Percentiles rank a stretch among this genome's conserved stretches.
phyloP scores from a whole-genome alignment of 2,888 invertebrate genomes.

The Andrena bucephala region DNA sequence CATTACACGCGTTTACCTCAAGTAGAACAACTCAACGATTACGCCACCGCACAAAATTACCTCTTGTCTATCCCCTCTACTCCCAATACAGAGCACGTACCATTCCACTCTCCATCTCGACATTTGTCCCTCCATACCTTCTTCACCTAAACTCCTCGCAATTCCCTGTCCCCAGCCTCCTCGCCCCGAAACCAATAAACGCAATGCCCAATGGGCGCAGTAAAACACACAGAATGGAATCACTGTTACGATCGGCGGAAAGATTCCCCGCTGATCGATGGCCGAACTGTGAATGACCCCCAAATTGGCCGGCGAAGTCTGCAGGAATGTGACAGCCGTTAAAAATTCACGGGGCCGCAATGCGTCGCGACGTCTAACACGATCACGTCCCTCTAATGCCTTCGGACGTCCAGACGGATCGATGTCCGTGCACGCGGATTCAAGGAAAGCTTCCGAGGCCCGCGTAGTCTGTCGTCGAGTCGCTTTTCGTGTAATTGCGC shows the following conservation, averaged over 20 bases:
- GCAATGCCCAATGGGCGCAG: too few relatives aligned
- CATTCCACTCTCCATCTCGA: background rate
- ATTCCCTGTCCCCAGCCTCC: background rate
- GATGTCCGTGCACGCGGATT: conserved; percentile 42
- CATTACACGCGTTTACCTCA: background rate
- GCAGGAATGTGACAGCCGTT: conserved; percentile 54
- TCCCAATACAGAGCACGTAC: background rate
- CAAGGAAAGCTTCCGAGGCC: conserved; percentile 6
- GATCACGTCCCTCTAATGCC: conserved; percentile 61
- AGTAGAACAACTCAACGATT: conserved; percentile 14
- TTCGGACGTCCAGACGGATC: conserved; percentile 55
- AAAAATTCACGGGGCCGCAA: conserved; percentile 66
- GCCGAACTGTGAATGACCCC: conserved; percentile 48
- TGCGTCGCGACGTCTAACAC: conserved; percentile 62
- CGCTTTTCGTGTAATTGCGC: conserved; percentile 55
- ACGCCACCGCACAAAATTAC: background rate
- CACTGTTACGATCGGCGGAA: conserved; percentile 7
- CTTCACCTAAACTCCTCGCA: background rate
- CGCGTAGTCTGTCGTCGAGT: conserved; percentile 27
- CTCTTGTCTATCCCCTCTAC: too few relatives aligned
- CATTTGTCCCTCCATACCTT: background rate
- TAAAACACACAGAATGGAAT: background rate
- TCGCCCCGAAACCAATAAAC: conserved; percentile 4
- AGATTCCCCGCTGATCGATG: conserved; percentile 13
- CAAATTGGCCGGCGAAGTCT: background rate